A percentile compares a stretch with the other conserved stretches of the same genome.
Conservation (phyloP, 53 echinoderm and acorn worm species). For the Mesocentrotus franciscanus region DNA sequence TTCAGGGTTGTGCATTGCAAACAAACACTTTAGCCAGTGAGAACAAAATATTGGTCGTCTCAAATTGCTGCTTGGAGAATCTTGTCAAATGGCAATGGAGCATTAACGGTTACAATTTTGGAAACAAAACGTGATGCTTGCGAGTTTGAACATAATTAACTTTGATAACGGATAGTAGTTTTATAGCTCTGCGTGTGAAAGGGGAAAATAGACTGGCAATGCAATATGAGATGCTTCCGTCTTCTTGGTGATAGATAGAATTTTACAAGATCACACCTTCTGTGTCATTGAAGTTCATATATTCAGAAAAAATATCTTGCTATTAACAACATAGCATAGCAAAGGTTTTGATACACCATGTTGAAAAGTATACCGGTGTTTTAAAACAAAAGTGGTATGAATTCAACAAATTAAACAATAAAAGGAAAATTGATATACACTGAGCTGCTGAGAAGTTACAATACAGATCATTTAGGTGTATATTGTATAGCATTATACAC, state of each 20-base stretch:
- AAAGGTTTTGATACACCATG: too few species aligned
- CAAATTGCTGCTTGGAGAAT: not conserved
- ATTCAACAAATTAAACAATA: too few species aligned
- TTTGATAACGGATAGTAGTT: not conserved
- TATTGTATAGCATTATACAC: too few species aligned
- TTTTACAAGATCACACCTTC: not conserved
- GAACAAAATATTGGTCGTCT: not conserved
- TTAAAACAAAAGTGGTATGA: too few species aligned
- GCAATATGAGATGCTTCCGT: not conserved
- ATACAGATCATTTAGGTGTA: not conserved
- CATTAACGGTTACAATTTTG: not conserved
- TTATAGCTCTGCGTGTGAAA: not conserved
- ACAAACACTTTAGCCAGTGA: not conserved
- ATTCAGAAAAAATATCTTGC: not conserved
- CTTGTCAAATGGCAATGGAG: constrained; percentile 3
- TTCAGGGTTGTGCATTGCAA: not conserved
- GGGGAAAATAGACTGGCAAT: not conserved
- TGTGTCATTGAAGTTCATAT: not conserved
- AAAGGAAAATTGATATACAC: not conserved
- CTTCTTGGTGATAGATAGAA: not conserved
- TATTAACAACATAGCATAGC: not conserved
- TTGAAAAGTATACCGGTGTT: too few species aligned
- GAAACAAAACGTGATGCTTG: constrained; percentile 1
- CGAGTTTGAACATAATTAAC: not conserved
- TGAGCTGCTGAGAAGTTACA: not conserved